Base-by-base conservation (phyloP, 2,797 vertebrate genomes). In the Buphagus erythrorhynchus region DNA sequence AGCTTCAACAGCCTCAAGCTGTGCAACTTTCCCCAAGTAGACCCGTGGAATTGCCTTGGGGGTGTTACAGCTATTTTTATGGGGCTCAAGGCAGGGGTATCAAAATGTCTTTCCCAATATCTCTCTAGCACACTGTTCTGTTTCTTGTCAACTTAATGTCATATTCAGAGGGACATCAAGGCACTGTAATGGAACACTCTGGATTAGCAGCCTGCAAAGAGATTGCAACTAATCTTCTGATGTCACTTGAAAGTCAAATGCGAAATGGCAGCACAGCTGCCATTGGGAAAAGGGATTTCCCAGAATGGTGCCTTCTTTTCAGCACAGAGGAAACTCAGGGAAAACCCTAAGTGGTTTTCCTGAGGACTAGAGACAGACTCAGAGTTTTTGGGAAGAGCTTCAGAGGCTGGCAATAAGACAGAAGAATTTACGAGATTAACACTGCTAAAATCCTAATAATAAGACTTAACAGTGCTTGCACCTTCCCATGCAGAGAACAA, bases 201-300 rank as follows among this genome's bases (percentile, higher is more conserved):
- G 87, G 97, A 98, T 98, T 96, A 98, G 77, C 75, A 81, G 71
- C 68, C 45, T 77, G 80, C 94, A 96, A 97, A 97, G 92, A 96
- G 98, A 97, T 98, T 98, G 96, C 26, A 86, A 22, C 36, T 98
- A 98, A 98, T 98, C 98, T 98, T 93, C 90, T 96, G 95, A 95
- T 93, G 91, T 77, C 84, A 94, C 79, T 91, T 86, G 85, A 88
- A 95, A 96, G 45, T 93, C 96, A 93, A 90, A 95, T 87, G 78
- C 96, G 84, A 96, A 95, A 86, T 29, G 62, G 81, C 62, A 94
- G 71, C 63, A 28, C 82, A 94, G 89, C 58, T 96, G 69, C 83
- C 46, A 15, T 38, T 54, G 59, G 52, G 74, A 87, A 66, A 85
- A 88, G 19, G 14, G 29, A 85, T 86, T 82, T 85, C 46, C 28